Evolutionary conservation across 2,113 vertebrate genomes (phyloP).

Genomic region (Lophius piscatorius): DNA sequence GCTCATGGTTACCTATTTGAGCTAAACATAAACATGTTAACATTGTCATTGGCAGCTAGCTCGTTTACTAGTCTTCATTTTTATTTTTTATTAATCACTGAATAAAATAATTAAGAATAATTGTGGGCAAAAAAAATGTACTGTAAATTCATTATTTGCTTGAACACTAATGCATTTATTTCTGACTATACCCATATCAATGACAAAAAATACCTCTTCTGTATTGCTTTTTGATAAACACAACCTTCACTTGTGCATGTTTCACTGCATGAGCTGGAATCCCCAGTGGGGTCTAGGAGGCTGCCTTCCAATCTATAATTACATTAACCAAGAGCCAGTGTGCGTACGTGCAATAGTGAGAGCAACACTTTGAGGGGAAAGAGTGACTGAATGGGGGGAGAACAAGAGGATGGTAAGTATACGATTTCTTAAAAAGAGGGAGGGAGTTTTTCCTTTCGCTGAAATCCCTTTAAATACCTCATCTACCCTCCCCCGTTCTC

Average conservation of each 20-base stretch:
- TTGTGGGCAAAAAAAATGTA: no score
- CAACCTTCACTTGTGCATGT: not conserved
- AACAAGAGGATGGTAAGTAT: conserved; percentile 42
- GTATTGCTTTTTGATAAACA: no score
- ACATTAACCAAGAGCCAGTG: conserved; percentile 45
- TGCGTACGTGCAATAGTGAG: conserved; percentile 17
- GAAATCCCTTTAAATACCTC: conserved; percentile 76
- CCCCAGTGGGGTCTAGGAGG: not conserved
- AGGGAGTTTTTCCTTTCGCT: conserved; percentile 62
- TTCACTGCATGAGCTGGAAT: not conserved
- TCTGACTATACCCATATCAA: no score
- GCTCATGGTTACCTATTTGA: no score
- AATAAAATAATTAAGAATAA: no score
- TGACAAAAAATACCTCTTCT: not conserved
- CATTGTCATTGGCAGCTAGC: no score
- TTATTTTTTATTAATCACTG: no score
- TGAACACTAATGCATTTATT: no score
- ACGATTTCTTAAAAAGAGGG: conserved; percentile 54
- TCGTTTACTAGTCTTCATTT: no score
- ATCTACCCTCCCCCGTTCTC: conserved; percentile 55
- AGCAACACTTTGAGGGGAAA: not conserved
- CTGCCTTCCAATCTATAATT: conserved; percentile 37
- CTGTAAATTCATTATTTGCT: no score
- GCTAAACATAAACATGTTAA: no score
- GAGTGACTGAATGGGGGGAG: conserved; percentile 30